Conservation (phyloP, 2,113 vertebrate genomes). For the Scomber japonicus region DNA sequence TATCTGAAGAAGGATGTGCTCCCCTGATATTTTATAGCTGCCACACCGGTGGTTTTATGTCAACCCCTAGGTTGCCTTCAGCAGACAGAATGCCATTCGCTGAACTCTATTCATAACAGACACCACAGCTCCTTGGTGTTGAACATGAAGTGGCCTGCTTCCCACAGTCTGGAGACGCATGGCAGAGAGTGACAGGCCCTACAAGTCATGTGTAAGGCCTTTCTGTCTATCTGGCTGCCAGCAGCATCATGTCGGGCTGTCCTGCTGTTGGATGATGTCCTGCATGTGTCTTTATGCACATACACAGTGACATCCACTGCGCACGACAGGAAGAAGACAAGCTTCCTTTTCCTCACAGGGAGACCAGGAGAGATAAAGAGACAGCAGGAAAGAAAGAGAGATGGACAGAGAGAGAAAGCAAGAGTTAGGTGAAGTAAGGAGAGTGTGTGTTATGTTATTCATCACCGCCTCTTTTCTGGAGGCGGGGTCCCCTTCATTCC, state of each 20-base stretch:
- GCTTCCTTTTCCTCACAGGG: conserved; percentile 46
- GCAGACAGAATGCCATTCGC: conserved; percentile 35
- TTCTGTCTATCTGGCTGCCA: conserved; percentile 44
- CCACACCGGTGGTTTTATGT: neutral
- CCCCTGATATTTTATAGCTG: neutral
- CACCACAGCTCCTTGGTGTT: conserved; percentile 39
- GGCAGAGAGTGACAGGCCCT: conserved; percentile 52
- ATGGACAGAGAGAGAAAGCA: conserved; percentile 18
- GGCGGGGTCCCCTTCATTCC: no score
- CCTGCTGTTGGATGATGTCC: conserved; percentile 49
- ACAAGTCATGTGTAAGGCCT: conserved; percentile 35
- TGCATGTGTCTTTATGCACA: conserved; percentile 29
- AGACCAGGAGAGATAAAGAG: conserved; percentile 48
- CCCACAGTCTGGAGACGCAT: conserved; percentile 38
- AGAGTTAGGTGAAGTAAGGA: conserved; percentile 27
- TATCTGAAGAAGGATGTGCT: neutral
- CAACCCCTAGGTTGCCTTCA: conserved; percentile 28
- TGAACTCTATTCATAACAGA: conserved; percentile 40
- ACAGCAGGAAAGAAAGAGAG: conserved; percentile 1
- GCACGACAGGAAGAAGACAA: conserved; percentile 53
- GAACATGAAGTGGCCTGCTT: conserved; percentile 43
- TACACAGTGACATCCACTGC: conserved; percentile 29
- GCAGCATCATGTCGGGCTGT: conserved; percentile 28
- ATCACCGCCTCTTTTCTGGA: conserved; percentile 57
- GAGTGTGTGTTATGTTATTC: conserved; percentile 62